These are phyloP conservation scores for Crenichthys baileyi DNA, from an alignment of 2,797 vertebrate species.

Conservation along the genomic window DNA sequence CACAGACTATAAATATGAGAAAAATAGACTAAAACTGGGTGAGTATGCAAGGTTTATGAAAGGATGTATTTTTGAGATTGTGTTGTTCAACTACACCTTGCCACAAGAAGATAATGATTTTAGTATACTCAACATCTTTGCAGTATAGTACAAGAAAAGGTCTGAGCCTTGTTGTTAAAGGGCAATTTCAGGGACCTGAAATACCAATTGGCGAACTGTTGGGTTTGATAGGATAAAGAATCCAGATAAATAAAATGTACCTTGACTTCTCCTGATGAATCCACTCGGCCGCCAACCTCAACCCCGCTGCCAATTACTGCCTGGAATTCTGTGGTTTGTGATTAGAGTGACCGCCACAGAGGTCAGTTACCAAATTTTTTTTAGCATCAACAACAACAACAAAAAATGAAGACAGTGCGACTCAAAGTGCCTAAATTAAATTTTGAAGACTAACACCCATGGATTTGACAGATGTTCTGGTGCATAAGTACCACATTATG, in stretches of 20 bases:
- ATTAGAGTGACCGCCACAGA: constrained; percentile 61
- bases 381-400: constrained; percentile 11
- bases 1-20: constrained; percentile 24
- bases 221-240: constrained; percentile 66
- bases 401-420: constrained; percentile 24
- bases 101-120: constrained; percentile 13
- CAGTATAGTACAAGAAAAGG: constrained; percentile 28
- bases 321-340: constrained; percentile 40
- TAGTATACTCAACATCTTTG: constrained; percentile 16
- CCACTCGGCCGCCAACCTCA: constrained; percentile 58
- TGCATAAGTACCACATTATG: constrained; percentile 10
- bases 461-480: constrained; percentile 28
- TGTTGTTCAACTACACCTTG: constrained; percentile 30
- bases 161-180: constrained; percentile 48
- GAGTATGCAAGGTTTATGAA: constrained; percentile 37
- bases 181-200: constrained; percentile 59
- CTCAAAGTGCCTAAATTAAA: constrained; percentile 26
- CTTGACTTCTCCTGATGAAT: constrained; percentile 78
- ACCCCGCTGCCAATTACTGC: constrained; percentile 55
- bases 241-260: constrained; percentile 74
- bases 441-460: constrained; percentile 27
- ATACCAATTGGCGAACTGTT: constrained; percentile 65
- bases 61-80: constrained; percentile 15
- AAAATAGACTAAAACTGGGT: constrained; percentile 31
- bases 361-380: constrained; percentile 62